Conservation (phyloP, 1,140 invertebrate genomes). For the Drosophila orena region DNA sequence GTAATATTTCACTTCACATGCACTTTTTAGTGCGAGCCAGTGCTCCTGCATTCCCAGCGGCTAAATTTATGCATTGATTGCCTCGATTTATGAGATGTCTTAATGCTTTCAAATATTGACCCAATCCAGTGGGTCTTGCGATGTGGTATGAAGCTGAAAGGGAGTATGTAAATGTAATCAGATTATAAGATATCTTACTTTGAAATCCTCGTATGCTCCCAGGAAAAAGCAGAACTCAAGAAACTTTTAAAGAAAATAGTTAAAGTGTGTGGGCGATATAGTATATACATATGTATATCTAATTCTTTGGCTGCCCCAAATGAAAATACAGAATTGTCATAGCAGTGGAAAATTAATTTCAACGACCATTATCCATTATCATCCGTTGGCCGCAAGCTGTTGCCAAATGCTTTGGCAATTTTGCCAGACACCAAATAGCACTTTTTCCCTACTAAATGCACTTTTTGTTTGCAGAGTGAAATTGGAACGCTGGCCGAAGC, state of each 20-base stretch:
- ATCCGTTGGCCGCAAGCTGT: slow-evolving; percentile 31
- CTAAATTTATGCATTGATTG: slow-evolving; percentile 75
- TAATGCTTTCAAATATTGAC: slow-evolving; percentile 25
- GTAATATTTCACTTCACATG: slow-evolving; percentile 70
- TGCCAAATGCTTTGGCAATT: slow-evolving; percentile 10
- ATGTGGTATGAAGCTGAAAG: background rate
- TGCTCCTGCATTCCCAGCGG: slow-evolving; percentile 9
- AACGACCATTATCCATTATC: slow-evolving; percentile 27
- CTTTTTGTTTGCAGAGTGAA: slow-evolving; percentile 36
- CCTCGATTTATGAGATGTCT: slow-evolving; percentile 55
- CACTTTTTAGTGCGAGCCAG: slow-evolving; percentile 46
- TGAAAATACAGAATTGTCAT: background rate
- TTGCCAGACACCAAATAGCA: slow-evolving; percentile 9
- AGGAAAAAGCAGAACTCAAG: background rate
- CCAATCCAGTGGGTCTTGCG: background rate
- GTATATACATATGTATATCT: too few relatives aligned
- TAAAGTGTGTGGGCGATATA: too few relatives aligned
- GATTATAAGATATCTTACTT: background rate
- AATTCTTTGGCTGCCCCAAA: background rate
- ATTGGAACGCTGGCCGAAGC: slow-evolving; percentile 18
- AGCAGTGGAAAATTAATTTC: slow-evolving; percentile 19
- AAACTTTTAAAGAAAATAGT: too few relatives aligned
- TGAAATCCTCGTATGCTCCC: background rate
- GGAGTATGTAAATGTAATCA: background rate
- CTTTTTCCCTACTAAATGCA: slow-evolving; percentile 22